phyloP scores from a whole-genome alignment of 2,113 vertebrate genomes.

The Rousettus leschenaultii region DNA sequence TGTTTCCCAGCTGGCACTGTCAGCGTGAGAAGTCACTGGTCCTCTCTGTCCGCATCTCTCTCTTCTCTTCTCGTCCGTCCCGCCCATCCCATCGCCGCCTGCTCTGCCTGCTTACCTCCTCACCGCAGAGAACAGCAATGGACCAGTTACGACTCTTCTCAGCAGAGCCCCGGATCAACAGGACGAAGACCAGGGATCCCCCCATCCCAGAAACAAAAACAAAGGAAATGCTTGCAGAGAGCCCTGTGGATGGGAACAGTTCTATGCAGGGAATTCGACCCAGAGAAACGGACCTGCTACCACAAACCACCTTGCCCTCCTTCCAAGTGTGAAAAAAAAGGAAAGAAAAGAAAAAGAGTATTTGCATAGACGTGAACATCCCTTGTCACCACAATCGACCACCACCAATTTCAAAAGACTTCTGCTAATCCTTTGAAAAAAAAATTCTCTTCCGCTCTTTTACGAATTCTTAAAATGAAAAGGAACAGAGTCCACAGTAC shows the following conservation, averaged over 20 bases:
- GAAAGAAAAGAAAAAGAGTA: background rate
- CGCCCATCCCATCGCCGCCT: background rate
- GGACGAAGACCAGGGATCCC: background rate
- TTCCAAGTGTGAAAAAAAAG: background rate
- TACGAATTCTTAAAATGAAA: slow-evolving; percentile 21
- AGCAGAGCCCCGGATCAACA: background rate
- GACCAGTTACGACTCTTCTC: background rate
- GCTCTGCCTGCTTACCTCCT: background rate
- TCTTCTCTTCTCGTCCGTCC: background rate
- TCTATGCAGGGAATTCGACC: slow-evolving; percentile 10
- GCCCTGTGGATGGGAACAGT: background rate
- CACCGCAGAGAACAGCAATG: background rate
- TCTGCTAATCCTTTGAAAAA: background rate
- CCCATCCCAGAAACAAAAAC: background rate
- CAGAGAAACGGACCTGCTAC: background rate
- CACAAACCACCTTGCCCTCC: background rate
- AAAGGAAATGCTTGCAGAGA: background rate
- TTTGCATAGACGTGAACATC: background rate
- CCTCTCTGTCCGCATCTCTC: background rate
- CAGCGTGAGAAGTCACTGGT: background rate
- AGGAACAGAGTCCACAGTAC: background rate
- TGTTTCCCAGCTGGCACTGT: background rate
- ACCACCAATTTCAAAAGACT: slow-evolving; percentile 17
- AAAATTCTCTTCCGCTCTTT: background rate
- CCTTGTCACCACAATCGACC: background rate